These are phyloP conservation scores for Vombatus ursinus DNA, from an alignment of 2,113 vertebrate genomes.

Conservation along the genomic window DNA sequence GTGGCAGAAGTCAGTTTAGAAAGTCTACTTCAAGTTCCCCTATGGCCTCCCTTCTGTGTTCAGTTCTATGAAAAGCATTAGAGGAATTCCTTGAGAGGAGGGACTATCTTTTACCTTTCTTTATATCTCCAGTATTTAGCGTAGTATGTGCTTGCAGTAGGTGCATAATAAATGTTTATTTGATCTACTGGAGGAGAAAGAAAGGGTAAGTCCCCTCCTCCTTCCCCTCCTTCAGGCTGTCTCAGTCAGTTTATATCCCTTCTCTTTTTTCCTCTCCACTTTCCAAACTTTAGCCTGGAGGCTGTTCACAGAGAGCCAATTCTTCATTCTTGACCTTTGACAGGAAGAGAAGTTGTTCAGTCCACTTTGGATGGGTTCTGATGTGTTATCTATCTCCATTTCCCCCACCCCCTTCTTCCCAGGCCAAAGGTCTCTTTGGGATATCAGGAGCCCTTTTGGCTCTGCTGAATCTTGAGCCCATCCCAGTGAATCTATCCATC, in stretches of 20 bases:
- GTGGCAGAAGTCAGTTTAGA: not conserved
- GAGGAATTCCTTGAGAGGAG: not conserved
- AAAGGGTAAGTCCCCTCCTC: not conserved
- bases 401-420: not conserved
- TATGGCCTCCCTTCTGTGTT: not conserved
- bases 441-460: not conserved
- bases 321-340: not conserved
- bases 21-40: not conserved
- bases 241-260: not conserved
- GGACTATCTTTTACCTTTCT: not conserved
- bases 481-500: not conserved
- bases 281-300: not conserved
- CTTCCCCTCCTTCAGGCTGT: not conserved
- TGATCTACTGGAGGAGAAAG: not conserved
- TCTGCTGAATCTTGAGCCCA: not conserved
- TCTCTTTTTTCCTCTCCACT: not conserved
- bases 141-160: not conserved
- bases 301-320: not conserved
- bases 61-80: not conserved
- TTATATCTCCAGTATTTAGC: not conserved
- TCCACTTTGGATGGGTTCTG: not conserved
- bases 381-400: not conserved
- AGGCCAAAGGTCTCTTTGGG: not conserved
- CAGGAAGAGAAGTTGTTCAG: not conserved
- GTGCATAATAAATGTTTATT: not conserved